Evolutionary conservation across 1,140 invertebrate genomes (phyloP), one percentile per base, ranked within the genome.

Genomic region (Zaprionus capensis): DNA sequence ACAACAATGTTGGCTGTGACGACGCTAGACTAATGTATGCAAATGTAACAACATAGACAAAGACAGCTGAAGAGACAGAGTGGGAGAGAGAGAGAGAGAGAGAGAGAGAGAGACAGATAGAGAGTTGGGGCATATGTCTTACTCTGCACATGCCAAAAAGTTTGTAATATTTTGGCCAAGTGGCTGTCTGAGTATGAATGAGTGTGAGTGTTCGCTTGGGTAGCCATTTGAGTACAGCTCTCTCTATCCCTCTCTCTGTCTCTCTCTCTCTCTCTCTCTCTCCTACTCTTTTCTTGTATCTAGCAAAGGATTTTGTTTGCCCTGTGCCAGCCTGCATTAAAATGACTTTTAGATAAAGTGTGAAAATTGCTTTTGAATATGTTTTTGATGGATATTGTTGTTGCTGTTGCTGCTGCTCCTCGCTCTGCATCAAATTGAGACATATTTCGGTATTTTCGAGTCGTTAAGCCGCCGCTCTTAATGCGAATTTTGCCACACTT

Each of bases 331-430:
- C 28, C 58, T 62, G 68, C 58, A 70, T 81, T 69, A 81, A 81
- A 81, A 81, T 77, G 80, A 81, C 79, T 81, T 81, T 71, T 73
- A 81, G 80, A 81, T 81, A 81, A 81, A 81, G 65, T 55, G 69
- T 78, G 80, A 66, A 81, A 81, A 81, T 81, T 78, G 79, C 80
- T 74, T 81, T 81, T 78, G 79, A 81, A 81, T 76, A 71, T 59
- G 57, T 73, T 66, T 81, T 72, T 79, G 77, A 74, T 69, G 74
- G 74, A 63, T 67, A 55, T 71, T 59, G n/a, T 58, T 55, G 14
- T 24, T 62, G 58, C 22, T 24, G 57, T 44, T 61, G 46, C 24
- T 69, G 55, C 34, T 49, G 46, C 46, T 17, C 5, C 31, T 55
- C 22, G 22, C 22, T 38, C 34, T 44, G 63, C 53, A 24, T 46